These are phyloP conservation scores for Buteo buteo DNA, from an alignment of 2,113 vertebrate genomes.

Conservation along the genomic window DNA sequence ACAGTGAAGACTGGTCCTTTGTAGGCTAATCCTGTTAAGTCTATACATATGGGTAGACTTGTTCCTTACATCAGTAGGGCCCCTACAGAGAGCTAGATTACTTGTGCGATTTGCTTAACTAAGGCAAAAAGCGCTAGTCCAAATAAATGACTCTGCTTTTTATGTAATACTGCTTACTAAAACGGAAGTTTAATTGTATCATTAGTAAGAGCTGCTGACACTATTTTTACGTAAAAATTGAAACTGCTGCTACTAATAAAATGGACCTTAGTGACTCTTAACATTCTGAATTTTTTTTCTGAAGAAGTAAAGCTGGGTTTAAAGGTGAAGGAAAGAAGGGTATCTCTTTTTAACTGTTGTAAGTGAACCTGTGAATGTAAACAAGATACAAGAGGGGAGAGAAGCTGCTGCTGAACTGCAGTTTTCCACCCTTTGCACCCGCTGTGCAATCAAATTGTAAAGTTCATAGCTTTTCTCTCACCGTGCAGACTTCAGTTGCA, in stretches of 20 bases:
- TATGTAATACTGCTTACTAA: neutral
- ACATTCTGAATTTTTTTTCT: neutral
- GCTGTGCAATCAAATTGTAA: neutral
- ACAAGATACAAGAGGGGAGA: neutral
- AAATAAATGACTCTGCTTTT: neutral
- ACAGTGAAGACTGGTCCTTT: neutral
- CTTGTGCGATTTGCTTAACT: neutral
- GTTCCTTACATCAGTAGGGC: neutral
- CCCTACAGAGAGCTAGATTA: neutral
- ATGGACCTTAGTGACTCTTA: neutral
- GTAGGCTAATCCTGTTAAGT: neutral
- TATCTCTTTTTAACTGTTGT: neutral
- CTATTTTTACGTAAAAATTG: neutral
- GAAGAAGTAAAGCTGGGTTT: neutral
- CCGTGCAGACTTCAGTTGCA: neutral
- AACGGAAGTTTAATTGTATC: neutral
- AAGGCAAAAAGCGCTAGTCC: neutral
- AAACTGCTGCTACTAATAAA: neutral
- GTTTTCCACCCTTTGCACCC: neutral
- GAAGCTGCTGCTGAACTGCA: neutral
- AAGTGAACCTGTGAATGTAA: neutral
- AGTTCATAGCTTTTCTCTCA: neutral
- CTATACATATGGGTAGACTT: rapidly evolving
- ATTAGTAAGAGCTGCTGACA: neutral
- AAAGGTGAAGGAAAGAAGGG: neutral